Conservation (phyloP, 1,140 invertebrate genomes). For the Mercenaria mercenaria region DNA sequence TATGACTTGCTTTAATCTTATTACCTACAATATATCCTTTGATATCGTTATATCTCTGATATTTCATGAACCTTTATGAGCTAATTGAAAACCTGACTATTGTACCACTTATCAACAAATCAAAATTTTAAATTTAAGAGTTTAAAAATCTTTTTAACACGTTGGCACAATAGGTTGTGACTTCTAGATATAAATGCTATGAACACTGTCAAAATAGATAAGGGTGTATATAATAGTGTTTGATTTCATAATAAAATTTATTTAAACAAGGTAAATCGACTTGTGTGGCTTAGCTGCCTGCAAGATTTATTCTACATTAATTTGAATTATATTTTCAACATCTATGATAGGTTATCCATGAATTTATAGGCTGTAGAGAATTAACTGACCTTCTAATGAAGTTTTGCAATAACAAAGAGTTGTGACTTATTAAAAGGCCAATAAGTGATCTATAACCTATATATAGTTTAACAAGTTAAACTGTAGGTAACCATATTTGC, state of each 20-base stretch:
- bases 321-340: too few species aligned
- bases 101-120: background rate
- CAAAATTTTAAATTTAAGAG: background rate
- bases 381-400: too few species aligned
- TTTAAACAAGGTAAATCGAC: background rate
- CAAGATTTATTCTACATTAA: too few species aligned
- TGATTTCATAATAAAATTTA: background rate
- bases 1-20: background rate
- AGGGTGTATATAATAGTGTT: background rate
- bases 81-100: background rate
- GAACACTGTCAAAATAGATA: background rate
- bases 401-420: too few species aligned
- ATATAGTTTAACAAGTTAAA: too few species aligned
- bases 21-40: background rate
- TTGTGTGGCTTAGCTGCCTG: background rate
- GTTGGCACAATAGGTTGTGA: background rate
- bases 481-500: too few species aligned
- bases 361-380: too few species aligned
- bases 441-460: too few species aligned
- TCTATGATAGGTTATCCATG: too few species aligned
- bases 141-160: background rate
- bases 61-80: background rate
- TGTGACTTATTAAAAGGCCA: too few species aligned
- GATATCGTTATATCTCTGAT: background rate
- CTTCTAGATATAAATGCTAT: background rate